phyloP scores from a whole-genome alignment of 2,888 invertebrate genomes.

The Onchidella celtica region DNA sequence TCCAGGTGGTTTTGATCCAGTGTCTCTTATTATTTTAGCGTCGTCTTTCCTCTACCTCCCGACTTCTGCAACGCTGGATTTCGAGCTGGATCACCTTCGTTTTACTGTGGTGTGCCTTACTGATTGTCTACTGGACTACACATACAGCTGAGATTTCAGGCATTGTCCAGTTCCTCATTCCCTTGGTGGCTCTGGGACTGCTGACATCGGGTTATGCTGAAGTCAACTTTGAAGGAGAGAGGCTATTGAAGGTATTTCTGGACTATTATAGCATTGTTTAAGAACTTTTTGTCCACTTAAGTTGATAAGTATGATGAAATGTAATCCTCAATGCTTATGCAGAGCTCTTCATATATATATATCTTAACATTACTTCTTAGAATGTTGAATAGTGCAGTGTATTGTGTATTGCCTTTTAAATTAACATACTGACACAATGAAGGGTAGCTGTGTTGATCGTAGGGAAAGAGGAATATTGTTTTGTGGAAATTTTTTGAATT shows the following conservation, averaged over 20 bases:
- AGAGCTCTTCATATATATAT: neutral
- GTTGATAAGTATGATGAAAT: too few relatives aligned
- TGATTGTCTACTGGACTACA: slow-evolving; percentile 79
- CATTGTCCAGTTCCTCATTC: slow-evolving; percentile 78
- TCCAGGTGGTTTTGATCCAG: too few relatives aligned
- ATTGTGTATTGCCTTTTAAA: too few relatives aligned
- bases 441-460: too few relatives aligned
- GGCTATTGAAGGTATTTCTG: slow-evolving; percentile 77
- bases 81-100: slow-evolving; percentile 78
- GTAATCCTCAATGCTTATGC: too few relatives aligned
- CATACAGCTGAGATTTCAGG: slow-evolving; percentile 75
- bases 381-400: too few relatives aligned
- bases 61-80: slow-evolving; percentile 80
- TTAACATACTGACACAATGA: too few relatives aligned
- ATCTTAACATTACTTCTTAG: neutral
- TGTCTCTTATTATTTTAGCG: too few relatives aligned
- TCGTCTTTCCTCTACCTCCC: slow-evolving; percentile 77
- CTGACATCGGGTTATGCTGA: slow-evolving; percentile 80
- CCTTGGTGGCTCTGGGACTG: slow-evolving; percentile 78
- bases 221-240: slow-evolving; percentile 80
- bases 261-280: too few relatives aligned
- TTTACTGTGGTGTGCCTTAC: slow-evolving; percentile 73
- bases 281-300: too few relatives aligned
- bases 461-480: too few relatives aligned
- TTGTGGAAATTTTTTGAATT: too few relatives aligned